phyloP scores from a whole-genome alignment of 1,140 invertebrate species.

The Drosophila insularis region DNA sequence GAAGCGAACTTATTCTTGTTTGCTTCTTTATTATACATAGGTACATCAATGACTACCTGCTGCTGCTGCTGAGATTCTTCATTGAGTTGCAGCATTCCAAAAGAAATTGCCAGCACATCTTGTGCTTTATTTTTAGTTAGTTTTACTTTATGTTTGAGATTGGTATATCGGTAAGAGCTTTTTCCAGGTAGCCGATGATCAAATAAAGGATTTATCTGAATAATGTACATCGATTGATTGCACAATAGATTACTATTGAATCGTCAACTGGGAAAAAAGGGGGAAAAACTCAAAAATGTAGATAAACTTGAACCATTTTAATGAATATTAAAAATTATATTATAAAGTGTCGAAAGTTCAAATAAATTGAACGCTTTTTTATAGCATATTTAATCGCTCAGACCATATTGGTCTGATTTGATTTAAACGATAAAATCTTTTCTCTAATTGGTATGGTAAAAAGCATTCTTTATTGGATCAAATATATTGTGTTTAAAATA shows the following conservation, averaged over 20 bases:
- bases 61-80: background rate
- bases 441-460: too few species aligned
- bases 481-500: too few species aligned
- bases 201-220: background rate
- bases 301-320: too few species aligned
- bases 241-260: background rate
- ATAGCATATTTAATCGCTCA: too few species aligned
- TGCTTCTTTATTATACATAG: background rate
- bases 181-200: background rate
- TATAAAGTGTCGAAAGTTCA: too few species aligned
- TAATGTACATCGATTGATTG: background rate
- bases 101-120: background rate
- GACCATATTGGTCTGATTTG: too few species aligned
- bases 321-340: too few species aligned
- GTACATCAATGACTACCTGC: background rate
- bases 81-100: background rate
- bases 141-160: background rate
- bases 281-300: too few species aligned
- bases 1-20: background rate
- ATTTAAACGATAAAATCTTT: too few species aligned
- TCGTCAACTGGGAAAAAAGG: too few species aligned
- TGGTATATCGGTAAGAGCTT: background rate
- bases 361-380: too few species aligned
- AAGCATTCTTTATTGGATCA: too few species aligned
- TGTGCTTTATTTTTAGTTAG: background rate